Evolutionary conservation across 2,113 vertebrate species (phyloP).

Genomic region (Salvelinus namaycush): DNA sequence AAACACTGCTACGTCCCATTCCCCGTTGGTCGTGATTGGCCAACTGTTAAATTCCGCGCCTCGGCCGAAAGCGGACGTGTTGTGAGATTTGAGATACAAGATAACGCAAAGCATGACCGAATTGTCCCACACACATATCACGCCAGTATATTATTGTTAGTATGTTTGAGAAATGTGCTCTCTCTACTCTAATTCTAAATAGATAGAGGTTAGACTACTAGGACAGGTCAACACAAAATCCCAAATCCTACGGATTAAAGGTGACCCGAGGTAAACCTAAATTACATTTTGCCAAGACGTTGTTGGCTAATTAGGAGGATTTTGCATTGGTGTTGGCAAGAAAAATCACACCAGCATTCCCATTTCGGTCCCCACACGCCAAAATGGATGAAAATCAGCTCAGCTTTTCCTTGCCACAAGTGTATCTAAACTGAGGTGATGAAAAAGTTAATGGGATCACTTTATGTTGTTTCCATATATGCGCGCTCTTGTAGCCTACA

Average conservation of each 20-base stretch:
- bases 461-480: constrained; percentile 8
- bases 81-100: too few species aligned
- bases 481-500: constrained; percentile 12
- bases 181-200: neutral
- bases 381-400: constrained; percentile 34
- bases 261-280: constrained; percentile 64
- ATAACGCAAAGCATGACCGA: neutral
- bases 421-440: constrained; percentile 36
- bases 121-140: neutral
- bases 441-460: constrained; percentile 33
- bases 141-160: neutral
- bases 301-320: constrained; percentile 59
- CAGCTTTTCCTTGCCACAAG: constrained; percentile 25
- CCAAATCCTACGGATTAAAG: constrained; percentile 47
- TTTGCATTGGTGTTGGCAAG: constrained; percentile 38
- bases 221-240: neutral
- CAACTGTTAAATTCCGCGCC: constrained; percentile 34
- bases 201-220: neutral
- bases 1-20: constrained; percentile 10
- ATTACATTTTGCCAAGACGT: constrained; percentile 53
- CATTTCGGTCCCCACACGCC: constrained; percentile 27
- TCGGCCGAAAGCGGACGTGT: neutral
- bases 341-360: constrained; percentile 43
- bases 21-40: neutral
- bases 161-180: neutral